A percentile compares a stretch with the other conserved stretches of the same genome.
Evolutionary conservation across 2,888 invertebrate species (phyloP).

Genomic region (Cataglyphis cursor): DNA sequence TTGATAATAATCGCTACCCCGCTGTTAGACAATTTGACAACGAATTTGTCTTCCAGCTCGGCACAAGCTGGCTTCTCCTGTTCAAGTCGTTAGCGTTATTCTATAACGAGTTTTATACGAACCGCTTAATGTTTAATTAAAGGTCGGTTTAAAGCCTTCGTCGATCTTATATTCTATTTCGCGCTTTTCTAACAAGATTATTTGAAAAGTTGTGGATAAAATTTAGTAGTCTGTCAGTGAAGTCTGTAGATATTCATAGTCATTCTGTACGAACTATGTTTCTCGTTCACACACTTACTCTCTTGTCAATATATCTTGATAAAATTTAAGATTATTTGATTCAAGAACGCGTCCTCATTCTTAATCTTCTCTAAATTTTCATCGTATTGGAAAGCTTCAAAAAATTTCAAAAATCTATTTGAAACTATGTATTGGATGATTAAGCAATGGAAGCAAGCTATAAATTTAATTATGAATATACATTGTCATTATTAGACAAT

Average conservation of each 20-base stretch:
- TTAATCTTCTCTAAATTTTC: background rate
- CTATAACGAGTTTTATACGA: slow-evolving; percentile 39
- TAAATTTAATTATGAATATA: background rate
- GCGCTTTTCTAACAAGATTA: background rate
- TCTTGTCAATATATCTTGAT: background rate
- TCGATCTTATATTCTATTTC: background rate
- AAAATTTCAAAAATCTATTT: background rate
- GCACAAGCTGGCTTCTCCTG: slow-evolving; percentile 48
- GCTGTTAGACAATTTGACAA: slow-evolving; percentile 84
- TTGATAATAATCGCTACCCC: slow-evolving; percentile 81
- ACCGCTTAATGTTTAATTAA: slow-evolving; percentile 17
- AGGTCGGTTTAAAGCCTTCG: slow-evolving; percentile 25
- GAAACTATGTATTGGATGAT: background rate
- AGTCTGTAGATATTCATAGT: background rate
- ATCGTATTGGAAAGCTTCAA: background rate
- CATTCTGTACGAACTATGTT: too few relatives aligned
- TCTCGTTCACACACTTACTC: too few relatives aligned
- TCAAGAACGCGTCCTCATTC: background rate
- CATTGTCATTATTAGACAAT: slow-evolving; percentile 7
- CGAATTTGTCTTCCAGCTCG: slow-evolving; percentile 79
- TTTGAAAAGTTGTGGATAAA: background rate
- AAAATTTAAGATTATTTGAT: background rate
- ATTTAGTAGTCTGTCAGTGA: background rate
- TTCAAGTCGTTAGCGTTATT: slow-evolving; percentile 48
- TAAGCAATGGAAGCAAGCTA: background rate